phyloP scores from a whole-genome alignment of 30 jellyfish, hydroid and myxozoan species.

The Cassiopea xamachana region DNA sequence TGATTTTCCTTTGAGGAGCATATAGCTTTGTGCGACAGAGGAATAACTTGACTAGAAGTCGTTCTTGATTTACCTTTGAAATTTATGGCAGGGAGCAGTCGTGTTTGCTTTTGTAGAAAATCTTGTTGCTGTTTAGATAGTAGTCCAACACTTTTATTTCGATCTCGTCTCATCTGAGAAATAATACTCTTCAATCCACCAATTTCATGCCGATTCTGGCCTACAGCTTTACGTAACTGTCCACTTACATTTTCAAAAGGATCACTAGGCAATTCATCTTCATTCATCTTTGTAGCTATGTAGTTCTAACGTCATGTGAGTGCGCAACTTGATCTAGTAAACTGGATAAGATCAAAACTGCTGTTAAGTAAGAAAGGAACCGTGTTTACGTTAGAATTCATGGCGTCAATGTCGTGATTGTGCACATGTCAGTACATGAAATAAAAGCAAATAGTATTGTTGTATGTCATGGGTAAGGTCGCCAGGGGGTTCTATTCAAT shows the following conservation, averaged over 20 bases:
- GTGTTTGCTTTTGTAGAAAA: constrained; percentile 59
- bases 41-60: constrained; percentile 67
- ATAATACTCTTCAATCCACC: constrained; percentile 66
- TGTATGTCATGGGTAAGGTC: no score
- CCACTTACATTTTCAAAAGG: constrained; percentile 79
- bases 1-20: neutral
- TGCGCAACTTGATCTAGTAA: no score
- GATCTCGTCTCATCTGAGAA: constrained; percentile 72
- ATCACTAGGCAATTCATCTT: constrained; percentile 50
- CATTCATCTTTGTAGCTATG: constrained; percentile 26
- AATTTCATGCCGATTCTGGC: constrained; percentile 66
- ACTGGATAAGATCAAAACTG: no score
- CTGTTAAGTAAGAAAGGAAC: no score
- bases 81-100: constrained; percentile 70
- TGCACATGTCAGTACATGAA: no score
- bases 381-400: no score
- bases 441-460: no score
- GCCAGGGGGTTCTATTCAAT: no score
- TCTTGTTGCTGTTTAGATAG: constrained; percentile 77
- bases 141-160: constrained; percentile 69
- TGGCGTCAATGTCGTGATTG: no score
- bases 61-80: constrained; percentile 19
- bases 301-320: no score
- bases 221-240: constrained; percentile 81
- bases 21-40: constrained; percentile 14